These are phyloP conservation scores for Falco biarmicus DNA, from an alignment of 2,797 vertebrate species.

Conservation along the genomic window DNA sequence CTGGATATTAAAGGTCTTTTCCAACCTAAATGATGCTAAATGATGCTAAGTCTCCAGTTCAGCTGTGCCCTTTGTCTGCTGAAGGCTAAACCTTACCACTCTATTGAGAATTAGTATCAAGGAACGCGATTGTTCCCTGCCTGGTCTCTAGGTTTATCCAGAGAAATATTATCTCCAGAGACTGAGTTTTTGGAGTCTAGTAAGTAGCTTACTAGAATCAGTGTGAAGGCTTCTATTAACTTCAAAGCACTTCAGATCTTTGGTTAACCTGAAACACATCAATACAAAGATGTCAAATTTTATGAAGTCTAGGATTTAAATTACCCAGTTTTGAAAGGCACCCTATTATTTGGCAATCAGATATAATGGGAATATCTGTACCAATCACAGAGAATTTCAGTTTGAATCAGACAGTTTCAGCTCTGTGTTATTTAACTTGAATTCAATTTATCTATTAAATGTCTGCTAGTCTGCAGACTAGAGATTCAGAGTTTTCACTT, in stretches of 20 bases:
- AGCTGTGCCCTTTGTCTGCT: neutral
- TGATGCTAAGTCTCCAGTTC: neutral
- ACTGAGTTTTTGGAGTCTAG: neutral
- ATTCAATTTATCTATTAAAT: constrained; percentile 3
- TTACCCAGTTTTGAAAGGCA: neutral
- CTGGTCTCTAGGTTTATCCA: neutral
- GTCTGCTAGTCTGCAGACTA: neutral
- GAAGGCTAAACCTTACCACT: neutral
- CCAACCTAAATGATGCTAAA: neutral
- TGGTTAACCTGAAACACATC: neutral
- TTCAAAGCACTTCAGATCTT: neutral
- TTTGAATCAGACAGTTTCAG: neutral
- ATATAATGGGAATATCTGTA: neutral
- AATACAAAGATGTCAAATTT: neutral
- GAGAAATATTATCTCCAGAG: neutral
- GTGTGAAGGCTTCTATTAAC: neutral
- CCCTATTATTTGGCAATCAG: neutral
- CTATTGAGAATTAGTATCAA: neutral
- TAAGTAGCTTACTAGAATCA: neutral
- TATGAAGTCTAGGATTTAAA: neutral
- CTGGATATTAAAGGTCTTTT: neutral
- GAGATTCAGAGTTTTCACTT: neutral
- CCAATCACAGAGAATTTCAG: neutral
- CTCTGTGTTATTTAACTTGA: neutral
- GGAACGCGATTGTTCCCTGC: neutral